A percentile compares a stretch with the other conserved stretches of the same genome.
Evolutionary conservation across 92 coral and sea anemone genomes (phyloP).

Genomic region (Bergia puertoricense): DNA sequence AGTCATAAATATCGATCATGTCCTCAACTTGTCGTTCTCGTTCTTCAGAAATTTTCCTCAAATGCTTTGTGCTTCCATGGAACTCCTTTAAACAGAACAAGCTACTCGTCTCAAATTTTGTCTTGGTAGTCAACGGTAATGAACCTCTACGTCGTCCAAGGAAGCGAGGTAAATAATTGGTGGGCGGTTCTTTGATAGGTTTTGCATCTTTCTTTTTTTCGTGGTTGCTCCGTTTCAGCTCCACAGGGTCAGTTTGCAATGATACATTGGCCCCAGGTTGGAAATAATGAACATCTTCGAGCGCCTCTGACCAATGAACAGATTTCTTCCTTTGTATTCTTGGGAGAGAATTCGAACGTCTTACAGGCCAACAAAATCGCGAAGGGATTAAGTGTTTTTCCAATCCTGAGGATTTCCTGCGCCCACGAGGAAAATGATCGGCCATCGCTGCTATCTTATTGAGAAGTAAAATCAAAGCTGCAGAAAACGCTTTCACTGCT

Average conservation of each 20-base stretch:
- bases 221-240: background rate
- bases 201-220: background rate
- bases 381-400: background rate
- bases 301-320: constrained; percentile 20
- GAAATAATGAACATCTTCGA: constrained; percentile 21
- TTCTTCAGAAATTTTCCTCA: constrained; percentile 22
- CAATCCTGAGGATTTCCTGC: constrained; percentile 4
- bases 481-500: background rate
- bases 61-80: constrained; percentile 4
- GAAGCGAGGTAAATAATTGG: too few species aligned
- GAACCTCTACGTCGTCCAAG: background rate
- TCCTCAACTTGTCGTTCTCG: background rate
- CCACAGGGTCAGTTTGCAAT: background rate
- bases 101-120: background rate
- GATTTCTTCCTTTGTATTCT: constrained; percentile 24
- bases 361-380: constrained; percentile 5
- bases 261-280: background rate
- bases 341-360: constrained; percentile 24
- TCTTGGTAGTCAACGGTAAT: background rate
- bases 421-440: background rate
- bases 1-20: background rate
- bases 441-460: background rate
- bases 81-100: constrained; percentile 11
- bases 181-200: background rate
- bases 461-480: background rate